Base-by-base conservation (phyloP, 1,140 invertebrate genomes). In the Diplogasteroides magnus region DNA sequence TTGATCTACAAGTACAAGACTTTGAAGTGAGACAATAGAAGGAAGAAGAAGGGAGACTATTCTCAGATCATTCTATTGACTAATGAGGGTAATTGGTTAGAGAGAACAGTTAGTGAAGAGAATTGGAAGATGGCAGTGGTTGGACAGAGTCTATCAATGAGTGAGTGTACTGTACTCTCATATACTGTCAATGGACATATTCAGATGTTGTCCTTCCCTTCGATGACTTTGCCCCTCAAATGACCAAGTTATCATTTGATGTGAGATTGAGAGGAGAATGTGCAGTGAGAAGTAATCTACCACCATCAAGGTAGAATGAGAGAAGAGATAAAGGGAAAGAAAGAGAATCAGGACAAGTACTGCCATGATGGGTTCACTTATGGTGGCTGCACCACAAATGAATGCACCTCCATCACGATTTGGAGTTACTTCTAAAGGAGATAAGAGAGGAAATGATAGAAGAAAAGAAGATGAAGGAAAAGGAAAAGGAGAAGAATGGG, bases 31-130 rank as follows among this genome's bases (percentile, higher is more conserved):
- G 19, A 48, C 6, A 48, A 19, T 48, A 19, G 6, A 48, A 48
- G 6, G 37, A 19, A 11, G 37, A 48, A 97, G 84, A 92, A 96
- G 82, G 80, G 86, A 70, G 29, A 58, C 6, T 71, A 60, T 11
- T 97, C 98, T 86, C 94, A 99, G 85, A 85, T 98, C 1, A 88
- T 98, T 0, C 93, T 93, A 58, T 83, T 95, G 11, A 90, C 92
- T 71, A 98, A 98, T 86, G 92, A 98, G 82, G 93, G 93, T 83
- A 99, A 99, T 84, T 98, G 94, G 96, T 91, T 98, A 75, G 95
- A 98, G 84, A 79, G 77, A 14, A 80, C 55, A n/a, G 58, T 74
- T 26, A 65, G 62, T n/a, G 32, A 75, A 14, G 77, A 82, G 31
- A 81, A 81, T 61, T 59, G 74, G 23, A 67, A 76, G 59, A 76